Conservation (phyloP, 37 sponge, comb jelly and placozoan genomes). For the Hexactinellida sp. region DNA sequence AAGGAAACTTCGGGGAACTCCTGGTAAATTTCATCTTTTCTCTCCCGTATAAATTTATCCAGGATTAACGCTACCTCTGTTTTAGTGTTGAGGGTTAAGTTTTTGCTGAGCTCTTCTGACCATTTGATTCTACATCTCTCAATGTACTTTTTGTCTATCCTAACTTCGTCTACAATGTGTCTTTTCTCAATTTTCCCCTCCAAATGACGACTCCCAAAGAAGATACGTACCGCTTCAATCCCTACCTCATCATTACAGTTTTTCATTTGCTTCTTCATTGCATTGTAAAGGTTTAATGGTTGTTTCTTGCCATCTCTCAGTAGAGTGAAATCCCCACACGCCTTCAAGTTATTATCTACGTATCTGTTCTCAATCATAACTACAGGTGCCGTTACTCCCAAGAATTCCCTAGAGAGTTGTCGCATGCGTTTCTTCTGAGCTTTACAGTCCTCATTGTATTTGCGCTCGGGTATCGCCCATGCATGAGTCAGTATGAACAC, state of each 20-base stretch:
- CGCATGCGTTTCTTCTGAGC: not conserved
- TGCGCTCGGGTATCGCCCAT: not conserved
- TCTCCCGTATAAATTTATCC: not conserved
- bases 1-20: not conserved
- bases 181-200: not conserved
- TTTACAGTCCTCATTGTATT: not conserved
- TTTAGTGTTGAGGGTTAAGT: not conserved
- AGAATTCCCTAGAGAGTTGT: not conserved
- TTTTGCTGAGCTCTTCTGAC: not conserved
- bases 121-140: not conserved
- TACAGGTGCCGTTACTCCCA: not conserved
- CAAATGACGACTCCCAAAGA: not conserved
- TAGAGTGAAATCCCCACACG: not conserved
- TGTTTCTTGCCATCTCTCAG: not conserved
- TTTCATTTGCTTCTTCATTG: not conserved
- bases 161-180: not conserved
- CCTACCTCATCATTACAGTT: not conserved
- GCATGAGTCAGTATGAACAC: not conserved
- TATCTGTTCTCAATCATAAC: not conserved
- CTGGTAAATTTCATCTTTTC: not conserved
- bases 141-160: not conserved
- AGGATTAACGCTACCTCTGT: not conserved
- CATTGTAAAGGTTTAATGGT: not conserved
- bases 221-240: not conserved
- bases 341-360: not conserved